A percentile compares a stretch with the other conserved stretches of the same genome.
These are phyloP conservation scores for Hydrotaea diabolus DNA, from an alignment of 2,888 invertebrate genomes.

Conservation along the genomic window DNA sequence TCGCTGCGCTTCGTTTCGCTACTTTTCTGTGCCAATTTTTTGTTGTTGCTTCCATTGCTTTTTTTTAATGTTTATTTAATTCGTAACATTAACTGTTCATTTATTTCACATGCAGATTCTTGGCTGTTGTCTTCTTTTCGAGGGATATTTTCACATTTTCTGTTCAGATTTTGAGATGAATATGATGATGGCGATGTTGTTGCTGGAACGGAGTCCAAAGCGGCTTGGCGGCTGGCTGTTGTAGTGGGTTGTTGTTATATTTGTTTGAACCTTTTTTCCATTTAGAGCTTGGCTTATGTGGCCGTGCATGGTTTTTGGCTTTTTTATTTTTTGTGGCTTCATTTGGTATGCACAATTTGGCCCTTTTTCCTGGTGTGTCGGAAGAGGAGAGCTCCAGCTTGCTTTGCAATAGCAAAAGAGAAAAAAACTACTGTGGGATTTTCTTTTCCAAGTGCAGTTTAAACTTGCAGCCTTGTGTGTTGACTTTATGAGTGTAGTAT, in stretches of 20 bases:
- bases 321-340: conserved; percentile 35
- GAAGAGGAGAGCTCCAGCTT: conserved; percentile 33
- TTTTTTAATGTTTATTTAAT: conserved; percentile 70
- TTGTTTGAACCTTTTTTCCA: conserved; percentile 31
- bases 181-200: conserved; percentile 39
- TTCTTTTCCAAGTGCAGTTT: conserved; percentile 39
- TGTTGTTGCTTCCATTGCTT: conserved; percentile 21
- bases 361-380: conserved; percentile 56
- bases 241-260: conserved; percentile 1
- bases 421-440: conserved; percentile 59
- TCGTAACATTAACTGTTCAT: conserved; percentile 69
- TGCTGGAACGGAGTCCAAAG: conserved; percentile 13
- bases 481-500: conserved; percentile 67
- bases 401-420: too few species aligned
- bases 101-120: conserved; percentile 66
- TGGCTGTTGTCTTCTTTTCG: not conserved
- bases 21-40: conserved; percentile 19
- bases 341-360: conserved; percentile 68
- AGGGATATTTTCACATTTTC: conserved; percentile 52
- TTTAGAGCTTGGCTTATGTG: conserved; percentile 17
- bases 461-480: conserved; percentile 57
- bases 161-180: conserved; percentile 31
- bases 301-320: not conserved
- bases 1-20: not conserved
- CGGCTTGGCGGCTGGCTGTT: conserved; percentile 4